Percentiles rank a stretch among this genome's conserved stretches.
These are phyloP conservation scores for Drosophila robusta DNA, from an alignment of 2,888 invertebrate species.

Conservation along the genomic window DNA sequence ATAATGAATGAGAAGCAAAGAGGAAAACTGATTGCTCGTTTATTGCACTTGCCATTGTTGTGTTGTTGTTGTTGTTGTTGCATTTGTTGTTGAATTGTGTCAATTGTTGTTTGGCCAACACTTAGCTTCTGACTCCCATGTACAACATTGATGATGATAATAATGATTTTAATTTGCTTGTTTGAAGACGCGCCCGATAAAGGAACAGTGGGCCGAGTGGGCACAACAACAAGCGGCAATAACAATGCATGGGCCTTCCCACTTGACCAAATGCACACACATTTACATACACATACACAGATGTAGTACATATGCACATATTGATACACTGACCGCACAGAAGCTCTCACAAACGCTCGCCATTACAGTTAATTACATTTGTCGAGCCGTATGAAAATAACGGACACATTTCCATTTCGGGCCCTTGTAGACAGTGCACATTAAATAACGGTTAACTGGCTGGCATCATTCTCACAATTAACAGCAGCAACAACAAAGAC, in stretches of 20 bases:
- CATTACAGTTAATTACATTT: constrained; percentile 79
- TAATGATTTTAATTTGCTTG: constrained; percentile 53
- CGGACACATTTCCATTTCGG: constrained; percentile 53
- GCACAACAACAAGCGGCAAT: constrained; percentile 7
- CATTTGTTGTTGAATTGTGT: constrained; percentile 59
- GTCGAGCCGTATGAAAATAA: constrained; percentile 67
- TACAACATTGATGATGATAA: constrained; percentile 41
- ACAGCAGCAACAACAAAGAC: constrained; percentile 21
- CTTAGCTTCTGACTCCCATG: constrained; percentile 30
- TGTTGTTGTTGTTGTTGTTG: constrained; percentile 24
- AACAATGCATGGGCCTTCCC: constrained; percentile 25
- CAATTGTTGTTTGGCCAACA: constrained; percentile 71
- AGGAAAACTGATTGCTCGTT: constrained; percentile 34
- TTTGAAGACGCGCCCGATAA: constrained; percentile 40
- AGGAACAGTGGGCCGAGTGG: background rate
- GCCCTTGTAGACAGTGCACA: constrained; percentile 52
- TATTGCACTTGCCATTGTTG: constrained; percentile 14
- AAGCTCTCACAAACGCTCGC: constrained; percentile 28
- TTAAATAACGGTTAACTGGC: constrained; percentile 76
- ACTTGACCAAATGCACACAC: constrained; percentile 40
- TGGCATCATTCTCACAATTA: constrained; percentile 63
- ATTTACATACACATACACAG: background rate
- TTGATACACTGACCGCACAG: constrained; percentile 47
- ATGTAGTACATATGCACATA: constrained; percentile 7
- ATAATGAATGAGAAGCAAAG: constrained; percentile 18